Base-by-base conservation (phyloP, 2,797 vertebrate genomes). In the Tadarida brasiliensis region DNA sequence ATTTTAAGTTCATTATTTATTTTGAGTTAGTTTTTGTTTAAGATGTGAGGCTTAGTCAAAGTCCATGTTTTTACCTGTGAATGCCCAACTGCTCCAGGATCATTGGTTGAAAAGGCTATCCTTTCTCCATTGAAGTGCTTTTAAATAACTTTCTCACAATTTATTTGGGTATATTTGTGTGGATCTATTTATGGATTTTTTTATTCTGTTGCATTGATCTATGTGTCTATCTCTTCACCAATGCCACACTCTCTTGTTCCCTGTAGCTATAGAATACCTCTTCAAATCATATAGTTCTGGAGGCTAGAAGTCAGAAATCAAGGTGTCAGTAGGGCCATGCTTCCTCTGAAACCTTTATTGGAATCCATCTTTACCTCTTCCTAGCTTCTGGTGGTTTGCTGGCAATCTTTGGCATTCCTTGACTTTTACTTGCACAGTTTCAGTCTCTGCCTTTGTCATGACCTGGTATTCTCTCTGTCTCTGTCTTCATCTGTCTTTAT, bases 11-110 rank as follows among this genome's bases (percentile, higher is more conserved):
- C 14, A 11, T 87, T 57, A 65, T 76, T 94, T 86, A 86, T 90
- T 87, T 85, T 90, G 47, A 92, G 39, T 44, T 91, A 82, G 51
- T 59, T 93, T 91, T 94, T 88, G 30, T 87, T 9, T 57, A 68
- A 76, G 16, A 1, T 83, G 4, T 80, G 61, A 91, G n/a, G 54
- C 19, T 74, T 94, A 70, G 44, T 70, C 7, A 4, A 89, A 35
- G 14, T 61, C 20, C 19, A 28, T 65, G 77, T 70, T 70, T 70
- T 24, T 17, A n/a, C 30, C n/a, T 73, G 17, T 59, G 24, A 24
- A 65, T 80, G 35, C 78, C 47, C 28, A 78, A 0, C 78, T 78
- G 20, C 11, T 57, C 24, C 20, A 80, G 44, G 12, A 88, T 15
- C 6, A 39, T 49, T 88, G 14, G 11, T 68, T 87, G 26, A 63